Base-by-base conservation (phyloP, 2,113 vertebrate genomes). In the Marmota flaviventris region DNA sequence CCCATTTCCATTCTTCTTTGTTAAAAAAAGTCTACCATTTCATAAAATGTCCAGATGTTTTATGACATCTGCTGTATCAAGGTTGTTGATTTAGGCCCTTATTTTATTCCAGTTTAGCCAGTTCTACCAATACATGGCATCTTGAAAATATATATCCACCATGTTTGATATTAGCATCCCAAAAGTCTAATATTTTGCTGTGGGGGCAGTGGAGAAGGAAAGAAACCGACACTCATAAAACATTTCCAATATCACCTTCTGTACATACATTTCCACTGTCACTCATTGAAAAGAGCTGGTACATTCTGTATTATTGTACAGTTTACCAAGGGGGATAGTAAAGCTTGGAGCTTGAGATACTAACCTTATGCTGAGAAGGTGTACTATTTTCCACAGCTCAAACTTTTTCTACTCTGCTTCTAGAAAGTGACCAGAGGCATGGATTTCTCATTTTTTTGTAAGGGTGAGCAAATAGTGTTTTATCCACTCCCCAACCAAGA, bases 221-320 rank as follows among this genome's bases (percentile, higher is more conserved):
- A 34, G 9, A 48, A 53, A 61, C 0, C 16, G 29, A 25, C 17
- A 22, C 34, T 45, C 25, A 25, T 42, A 7, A 85, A 70, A 34
- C 20, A 12, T 78, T 69, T 45, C 6, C 7, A 20, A 4, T 4
- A 13, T 7, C 42, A 10, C 12, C 25, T 14, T 22, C 20, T 13
- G 37, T 14, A 17, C 13, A 0, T 3, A 22, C 29, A 18, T 45
- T 8, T 3, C 17, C 5, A 20, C 4, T 34, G 61, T 79, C 1
- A 3, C 13, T 65, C 18, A 25, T 2, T 69, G 75, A 8, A 9
- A 37, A 29, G 32, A 39, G 9, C 53, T 8, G 34, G 8, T 0
- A 5, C 0, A 2, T 16, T 39, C 9, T 45, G 0, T 5, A 14
- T 39, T 29, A 14, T 2, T 34, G 13, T 22, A 3, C 39, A 0